Evolutionary conservation across 1,140 invertebrate genomes (phyloP), one percentile per base, ranked within the genome.

Genomic region (Drosophila aff.): DNA sequence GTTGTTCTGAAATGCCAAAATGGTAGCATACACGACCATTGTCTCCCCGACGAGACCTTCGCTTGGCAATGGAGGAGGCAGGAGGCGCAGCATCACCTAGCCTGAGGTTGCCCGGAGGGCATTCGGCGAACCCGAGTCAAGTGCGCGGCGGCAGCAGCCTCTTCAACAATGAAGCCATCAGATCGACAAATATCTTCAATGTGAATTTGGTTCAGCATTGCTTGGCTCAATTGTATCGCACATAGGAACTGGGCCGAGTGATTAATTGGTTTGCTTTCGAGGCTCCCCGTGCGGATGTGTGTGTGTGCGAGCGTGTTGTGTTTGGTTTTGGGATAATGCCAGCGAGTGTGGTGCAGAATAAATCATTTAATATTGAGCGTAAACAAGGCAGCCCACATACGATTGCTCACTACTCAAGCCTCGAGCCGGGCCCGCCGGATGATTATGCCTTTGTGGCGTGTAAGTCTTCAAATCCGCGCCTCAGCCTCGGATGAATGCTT

Each of bases 91-190:
- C 67, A 72, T 65, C 78, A 76, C 72, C 71, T 59, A n/a, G 69
- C 67, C 69, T 28, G 21, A 64, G 68, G 79, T 73, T 60, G 63
- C 69, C 61, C 43, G 60, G 61, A 64, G 61, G 65, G 75, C 75
- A 52, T 60, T 38, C 73, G 46, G 53, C 61, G 52, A 69, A 62
- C 57, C 61, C 73, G 44, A 76, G 64, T 60, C 64, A 78, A 78
- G 75, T 78, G 57, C 75, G 62, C 60, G 50, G 28, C 50, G 10
- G 21, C 36, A 10, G 52, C 60, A 67, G 66, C 62, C 76, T 77
- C 85, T 89, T 84, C 73, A 87, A 87, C 73, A 90, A 87, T 89
- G 69, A 89, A 89, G 84, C 83, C 81, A 87, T 87, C 83, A 87
- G 79, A 83, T 75, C 64, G 64, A 78, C 75, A 46, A 71, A 69